Conservation (phyloP, 2,797 vertebrate genomes). For the Ataeniobius toweri region DNA sequence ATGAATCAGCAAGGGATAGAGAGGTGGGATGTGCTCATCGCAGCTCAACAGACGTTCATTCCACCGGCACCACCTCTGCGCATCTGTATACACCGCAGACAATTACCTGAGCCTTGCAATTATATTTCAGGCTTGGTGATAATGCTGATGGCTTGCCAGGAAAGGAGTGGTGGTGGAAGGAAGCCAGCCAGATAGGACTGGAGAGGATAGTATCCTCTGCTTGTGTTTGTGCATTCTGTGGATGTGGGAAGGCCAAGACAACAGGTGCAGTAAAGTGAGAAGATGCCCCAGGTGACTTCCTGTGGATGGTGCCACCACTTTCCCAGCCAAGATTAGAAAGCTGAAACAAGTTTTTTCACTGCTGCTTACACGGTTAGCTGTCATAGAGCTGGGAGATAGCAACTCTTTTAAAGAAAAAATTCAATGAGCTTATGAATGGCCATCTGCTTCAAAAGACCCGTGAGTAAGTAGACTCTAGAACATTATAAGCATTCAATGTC, state of each 20-base stretch:
- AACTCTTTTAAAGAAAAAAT: constrained; percentile 55
- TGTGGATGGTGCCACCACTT: constrained; percentile 36
- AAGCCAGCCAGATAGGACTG: constrained; percentile 41
- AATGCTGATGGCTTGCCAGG: constrained; percentile 54
- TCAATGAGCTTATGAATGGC: constrained; percentile 50
- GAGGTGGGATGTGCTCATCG: constrained; percentile 44
- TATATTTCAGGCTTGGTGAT: constrained; percentile 66
- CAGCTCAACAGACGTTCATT: constrained; percentile 47
- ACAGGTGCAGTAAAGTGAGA: constrained; percentile 67
- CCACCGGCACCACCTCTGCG: constrained; percentile 34
- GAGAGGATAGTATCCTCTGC: constrained; percentile 16
- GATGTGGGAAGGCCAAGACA: constrained; percentile 64
- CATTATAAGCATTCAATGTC: constrained; percentile 26
- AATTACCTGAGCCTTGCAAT: constrained; percentile 71
- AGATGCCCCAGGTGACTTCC: constrained; percentile 59
- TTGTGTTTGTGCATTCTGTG: constrained; percentile 48
- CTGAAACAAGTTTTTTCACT: constrained; percentile 49
- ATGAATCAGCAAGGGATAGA: constrained; percentile 67
- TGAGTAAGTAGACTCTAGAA: constrained; percentile 30
- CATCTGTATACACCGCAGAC: constrained; percentile 55
- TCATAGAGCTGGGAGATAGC: constrained; percentile 47
- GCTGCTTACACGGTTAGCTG: constrained; percentile 33
- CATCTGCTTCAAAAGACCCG: constrained; percentile 58
- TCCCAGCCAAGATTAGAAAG: constrained; percentile 47
- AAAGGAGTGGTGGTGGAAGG: constrained; percentile 44